phyloP scores from a whole-genome alignment of 2,888 invertebrate genomes.

The Leucozona laternaria region DNA sequence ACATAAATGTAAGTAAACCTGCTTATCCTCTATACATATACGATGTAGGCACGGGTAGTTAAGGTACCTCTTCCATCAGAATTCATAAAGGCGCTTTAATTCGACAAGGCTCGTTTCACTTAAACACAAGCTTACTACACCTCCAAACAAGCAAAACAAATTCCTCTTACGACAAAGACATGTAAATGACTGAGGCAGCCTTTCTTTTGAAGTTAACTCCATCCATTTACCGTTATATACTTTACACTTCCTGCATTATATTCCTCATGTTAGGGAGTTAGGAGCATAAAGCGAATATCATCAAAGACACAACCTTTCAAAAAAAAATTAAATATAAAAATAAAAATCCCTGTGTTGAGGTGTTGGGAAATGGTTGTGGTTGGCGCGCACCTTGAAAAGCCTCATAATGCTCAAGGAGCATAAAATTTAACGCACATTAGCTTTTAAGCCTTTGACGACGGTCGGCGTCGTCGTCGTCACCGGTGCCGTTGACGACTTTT shows the following conservation, averaged over 20 bases:
- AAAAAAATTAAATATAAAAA: neutral
- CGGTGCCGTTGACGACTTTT: constrained; percentile 1
- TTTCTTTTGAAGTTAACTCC: constrained; percentile 69
- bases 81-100: constrained; percentile 28
- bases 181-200: constrained; percentile 11
- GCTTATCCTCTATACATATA: no score
- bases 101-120: constrained; percentile 22
- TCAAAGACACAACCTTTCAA: constrained; percentile 58
- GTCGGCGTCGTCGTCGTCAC: neutral
- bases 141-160: constrained; percentile 17
- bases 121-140: constrained; percentile 31
- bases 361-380: constrained; percentile 59
- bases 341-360: constrained; percentile 46
- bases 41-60: no score
- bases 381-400: constrained; percentile 68
- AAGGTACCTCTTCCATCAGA: neutral
- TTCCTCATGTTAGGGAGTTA: constrained; percentile 21
- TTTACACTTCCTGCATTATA: constrained; percentile 66
- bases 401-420: constrained; percentile 63
- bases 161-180: constrained; percentile 32
- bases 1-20: no score
- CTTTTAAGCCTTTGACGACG: constrained; percentile 63
- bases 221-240: constrained; percentile 30
- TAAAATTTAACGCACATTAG: constrained; percentile 73
- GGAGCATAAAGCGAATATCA: constrained; percentile 47